Evolutionary conservation across 2,113 vertebrate species (phyloP), one percentile per base, ranked within the genome.

Genomic region (Benitochromis conjunctus): DNA sequence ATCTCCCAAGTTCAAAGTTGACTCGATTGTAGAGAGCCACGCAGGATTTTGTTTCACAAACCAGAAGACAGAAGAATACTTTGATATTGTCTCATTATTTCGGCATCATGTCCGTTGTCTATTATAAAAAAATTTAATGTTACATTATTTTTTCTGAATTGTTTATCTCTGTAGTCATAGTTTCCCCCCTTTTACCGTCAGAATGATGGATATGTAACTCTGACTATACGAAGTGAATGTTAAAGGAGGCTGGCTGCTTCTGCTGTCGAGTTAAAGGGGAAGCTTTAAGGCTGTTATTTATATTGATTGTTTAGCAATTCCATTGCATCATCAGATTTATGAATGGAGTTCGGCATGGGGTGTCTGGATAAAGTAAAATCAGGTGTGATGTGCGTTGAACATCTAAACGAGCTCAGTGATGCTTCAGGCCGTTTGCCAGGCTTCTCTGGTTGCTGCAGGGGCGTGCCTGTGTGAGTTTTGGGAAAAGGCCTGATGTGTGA

Each of bases 371-470:
- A 13, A 66, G 6, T 0, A 7, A 6, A 82, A 29, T 81, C 53
- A 3, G 11, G 13, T 46, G 18, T 36, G 21, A 58, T 69, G n/a
- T 58, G 56, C 53, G 5, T 36, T 21, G 6, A 56, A 12, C 21
- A 48, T 29, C 2, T 74, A 74, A 76, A 9, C 12, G 46, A 24
- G 14, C 19, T 43, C 16, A 53, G 21, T 55, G 43, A 41, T 78
- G 80, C 53, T n/a, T 21, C 69, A 48, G 7, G 11, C 3, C 80
- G 26, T 48, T 34, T 31, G 19, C 34, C 66, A 48, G 62, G 26
- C 16, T 79, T 86, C 43, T 80, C 56, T 86, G 86, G 81, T 88
- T 88, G 82, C 7, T 74, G 5, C 53, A 76, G 85, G 83, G 83
- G 66, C 64, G 78, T 81, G 86, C 3, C 89, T 53, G 41, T 71